phyloP scores from a whole-genome alignment of 2,888 invertebrate species.

The Microdon myrmicae region DNA sequence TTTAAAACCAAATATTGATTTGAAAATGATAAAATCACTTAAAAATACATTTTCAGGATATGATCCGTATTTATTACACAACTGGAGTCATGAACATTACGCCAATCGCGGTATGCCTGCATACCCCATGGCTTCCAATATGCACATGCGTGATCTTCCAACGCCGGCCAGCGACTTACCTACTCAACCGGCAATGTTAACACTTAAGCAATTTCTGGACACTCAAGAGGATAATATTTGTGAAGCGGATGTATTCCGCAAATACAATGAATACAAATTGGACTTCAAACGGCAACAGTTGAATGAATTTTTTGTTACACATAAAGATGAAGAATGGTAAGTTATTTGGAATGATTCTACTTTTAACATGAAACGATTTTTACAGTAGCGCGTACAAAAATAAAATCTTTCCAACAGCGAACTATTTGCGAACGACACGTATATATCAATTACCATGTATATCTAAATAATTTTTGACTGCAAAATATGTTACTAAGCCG shows the following conservation, averaged over 20 bases:
- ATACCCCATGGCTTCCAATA: constrained; percentile 47
- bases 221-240: constrained; percentile 98
- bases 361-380: constrained; percentile 20
- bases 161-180: constrained; percentile 63
- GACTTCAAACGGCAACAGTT: constrained; percentile 96
- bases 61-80: constrained; percentile 65
- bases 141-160: constrained; percentile 47
- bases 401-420: constrained; percentile 46
- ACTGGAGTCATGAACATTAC: constrained; percentile 65
- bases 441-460: constrained; percentile 34
- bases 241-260: constrained; percentile 94
- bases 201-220: constrained; percentile 94
- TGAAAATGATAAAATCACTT: too few relatives aligned
- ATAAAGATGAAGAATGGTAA: constrained; percentile 99
- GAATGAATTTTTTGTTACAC: constrained; percentile 97
- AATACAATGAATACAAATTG: constrained; percentile 98
- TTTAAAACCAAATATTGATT: too few relatives aligned
- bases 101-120: constrained; percentile 61
- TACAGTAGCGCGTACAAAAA: constrained; percentile 29
- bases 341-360: constrained; percentile 58
- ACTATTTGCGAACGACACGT: constrained; percentile 42
- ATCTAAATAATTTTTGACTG: constrained; percentile 30
- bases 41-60: constrained; percentile 57
- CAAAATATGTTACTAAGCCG: constrained; percentile 35
- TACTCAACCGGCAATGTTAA: constrained; percentile 95